phyloP scores from a whole-genome alignment of 2,797 vertebrate genomes.

The Pipistrellus kuhlii region DNA sequence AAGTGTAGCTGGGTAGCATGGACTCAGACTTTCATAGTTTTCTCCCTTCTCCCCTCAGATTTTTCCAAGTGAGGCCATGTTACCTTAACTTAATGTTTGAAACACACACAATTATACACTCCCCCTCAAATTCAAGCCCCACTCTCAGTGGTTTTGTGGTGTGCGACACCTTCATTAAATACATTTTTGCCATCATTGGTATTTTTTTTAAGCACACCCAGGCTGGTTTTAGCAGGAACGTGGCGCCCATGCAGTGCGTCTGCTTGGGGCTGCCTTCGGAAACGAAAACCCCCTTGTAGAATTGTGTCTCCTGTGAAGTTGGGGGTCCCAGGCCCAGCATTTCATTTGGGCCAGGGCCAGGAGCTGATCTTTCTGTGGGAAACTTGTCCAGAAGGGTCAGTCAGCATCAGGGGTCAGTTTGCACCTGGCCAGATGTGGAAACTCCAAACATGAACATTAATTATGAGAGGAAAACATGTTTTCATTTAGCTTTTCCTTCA shows the following conservation, averaged over 20 bases:
- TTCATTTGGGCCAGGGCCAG: neutral
- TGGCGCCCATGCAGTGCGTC: neutral
- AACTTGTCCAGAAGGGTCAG: neutral
- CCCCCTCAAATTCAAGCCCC: conserved; percentile 4
- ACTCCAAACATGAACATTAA: neutral
- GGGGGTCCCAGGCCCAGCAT: neutral
- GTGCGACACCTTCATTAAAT: conserved; percentile 12
- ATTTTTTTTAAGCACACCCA: conserved; percentile 47
- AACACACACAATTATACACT: conserved; percentile 37
- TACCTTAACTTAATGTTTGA: conserved; percentile 46
- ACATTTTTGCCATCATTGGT: conserved; percentile 12
- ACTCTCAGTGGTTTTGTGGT: conserved; percentile 40
- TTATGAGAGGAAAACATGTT: neutral
- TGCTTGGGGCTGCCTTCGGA: neutral
- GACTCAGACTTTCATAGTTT: neutral
- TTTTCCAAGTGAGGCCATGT: neutral
- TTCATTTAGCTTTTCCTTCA: conserved; percentile 29
- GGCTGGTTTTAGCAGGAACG: neutral
- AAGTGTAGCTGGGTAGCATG: neutral
- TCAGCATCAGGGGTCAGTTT: neutral
- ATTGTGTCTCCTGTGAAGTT: neutral
- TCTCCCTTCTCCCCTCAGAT: neutral
- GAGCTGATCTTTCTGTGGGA: neutral
- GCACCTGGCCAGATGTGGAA: neutral
- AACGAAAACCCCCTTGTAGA: neutral